Conservation (phyloP, 1,140 invertebrate species). For the Lepidostoma basale region DNA sequence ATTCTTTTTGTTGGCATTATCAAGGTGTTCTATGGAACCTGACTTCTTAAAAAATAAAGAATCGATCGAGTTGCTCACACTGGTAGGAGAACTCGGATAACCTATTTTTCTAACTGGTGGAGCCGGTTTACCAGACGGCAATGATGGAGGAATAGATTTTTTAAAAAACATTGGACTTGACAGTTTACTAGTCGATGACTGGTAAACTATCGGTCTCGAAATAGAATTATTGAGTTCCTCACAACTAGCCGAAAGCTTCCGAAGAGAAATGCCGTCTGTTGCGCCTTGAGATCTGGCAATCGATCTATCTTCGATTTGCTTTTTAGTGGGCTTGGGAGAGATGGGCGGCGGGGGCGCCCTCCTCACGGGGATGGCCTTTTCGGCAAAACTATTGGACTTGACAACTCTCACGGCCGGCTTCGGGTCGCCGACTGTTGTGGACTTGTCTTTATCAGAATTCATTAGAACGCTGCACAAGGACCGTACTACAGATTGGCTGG, state of each 20-base stretch:
- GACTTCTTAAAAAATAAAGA: slow-evolving; percentile 3
- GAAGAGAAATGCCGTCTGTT: slow-evolving; percentile 44
- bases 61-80: not conserved
- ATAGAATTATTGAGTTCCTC: slow-evolving; percentile 51
- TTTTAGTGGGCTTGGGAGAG: slow-evolving; percentile 59
- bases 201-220: slow-evolving; percentile 51
- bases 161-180: slow-evolving; percentile 35
- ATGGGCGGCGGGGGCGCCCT: slow-evolving; percentile 60
- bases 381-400: slow-evolving; percentile 60
- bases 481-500: slow-evolving; percentile 59
- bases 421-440: not conserved
- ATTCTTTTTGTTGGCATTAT: not conserved
- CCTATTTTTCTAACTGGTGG: slow-evolving; percentile 27
- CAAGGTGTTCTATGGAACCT: not conserved
- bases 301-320: slow-evolving; percentile 55
- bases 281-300: slow-evolving; percentile 50
- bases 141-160: slow-evolving; percentile 35
- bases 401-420: slow-evolving; percentile 47
- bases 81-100: slow-evolving; percentile 10
- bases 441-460: slow-evolving; percentile 53
- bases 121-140: slow-evolving; percentile 36
- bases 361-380: slow-evolving; percentile 58
- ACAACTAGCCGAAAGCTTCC: slow-evolving; percentile 48
- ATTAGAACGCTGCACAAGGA: slow-evolving; percentile 56
- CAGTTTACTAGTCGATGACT: slow-evolving; percentile 53